Percentiles rank a stretch among this genome's conserved stretches.
These are phyloP conservation scores for Villa cingulata DNA, from an alignment of 2,888 invertebrate species.

Conservation along the genomic window DNA sequence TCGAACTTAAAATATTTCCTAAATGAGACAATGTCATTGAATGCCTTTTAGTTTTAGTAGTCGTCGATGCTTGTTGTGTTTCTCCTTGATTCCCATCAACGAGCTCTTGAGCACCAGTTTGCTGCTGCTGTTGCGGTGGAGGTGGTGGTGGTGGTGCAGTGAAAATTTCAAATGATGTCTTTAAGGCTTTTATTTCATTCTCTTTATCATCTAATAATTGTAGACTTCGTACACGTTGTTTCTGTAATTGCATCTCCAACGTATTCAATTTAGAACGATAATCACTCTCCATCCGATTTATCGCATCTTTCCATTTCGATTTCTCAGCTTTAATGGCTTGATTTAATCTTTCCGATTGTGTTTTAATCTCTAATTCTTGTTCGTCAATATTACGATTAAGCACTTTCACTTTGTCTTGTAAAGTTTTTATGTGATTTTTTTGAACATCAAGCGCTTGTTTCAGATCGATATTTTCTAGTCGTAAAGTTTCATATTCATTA, in stretches of 20 bases:
- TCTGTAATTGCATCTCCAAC: constrained; percentile 57
- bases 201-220: constrained; percentile 70
- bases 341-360: constrained; percentile 43
- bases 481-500: constrained; percentile 54
- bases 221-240: constrained; percentile 69
- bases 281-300: constrained; percentile 37
- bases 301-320: constrained; percentile 26
- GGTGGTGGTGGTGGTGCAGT: constrained; percentile 23
- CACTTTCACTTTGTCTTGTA: constrained; percentile 53
- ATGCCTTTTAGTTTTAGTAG: not conserved
- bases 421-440: constrained; percentile 46
- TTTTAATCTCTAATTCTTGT: constrained; percentile 48
- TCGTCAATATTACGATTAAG: constrained; percentile 48
- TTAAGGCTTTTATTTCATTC: constrained; percentile 48
- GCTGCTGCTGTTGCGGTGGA: not conserved
- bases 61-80: not conserved
- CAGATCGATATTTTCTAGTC: constrained; percentile 27
- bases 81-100: not conserved
- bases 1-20: not conserved
- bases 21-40: not conserved
- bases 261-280: constrained; percentile 40
- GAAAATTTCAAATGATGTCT: constrained; percentile 42
- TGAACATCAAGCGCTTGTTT: constrained; percentile 31
- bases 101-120: not conserved
- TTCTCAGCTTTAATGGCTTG: constrained; percentile 36